Evolutionary conservation across 1,140 invertebrate genomes (phyloP).

Genomic region (Aphidius ervi): DNA sequence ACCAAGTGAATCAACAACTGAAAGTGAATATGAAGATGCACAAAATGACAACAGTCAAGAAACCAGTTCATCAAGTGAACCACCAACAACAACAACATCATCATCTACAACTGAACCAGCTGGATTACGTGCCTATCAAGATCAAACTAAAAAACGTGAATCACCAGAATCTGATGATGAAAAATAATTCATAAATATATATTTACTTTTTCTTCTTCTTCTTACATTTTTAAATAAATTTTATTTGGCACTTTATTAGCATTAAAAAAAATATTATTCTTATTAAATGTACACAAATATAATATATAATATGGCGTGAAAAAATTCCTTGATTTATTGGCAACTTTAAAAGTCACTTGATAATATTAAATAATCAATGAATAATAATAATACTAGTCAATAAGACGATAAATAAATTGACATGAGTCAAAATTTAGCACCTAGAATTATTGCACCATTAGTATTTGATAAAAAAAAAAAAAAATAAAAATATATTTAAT

Average conservation of each 20-base stretch:
- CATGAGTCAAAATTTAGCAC: too few species aligned
- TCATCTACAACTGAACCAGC: neutral
- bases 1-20: conserved; percentile 1
- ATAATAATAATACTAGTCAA: too few species aligned
- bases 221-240: conserved; percentile 22
- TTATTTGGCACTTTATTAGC: conserved; percentile 52
- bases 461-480: too few species aligned
- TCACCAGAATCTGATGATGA: neutral
- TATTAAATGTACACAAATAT: neutral
- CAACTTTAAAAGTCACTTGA: too few species aligned
- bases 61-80: too few species aligned
- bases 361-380: too few species aligned
- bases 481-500: too few species aligned
- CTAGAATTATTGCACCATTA: too few species aligned
- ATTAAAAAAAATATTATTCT: conserved; percentile 30
- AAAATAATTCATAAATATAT: conserved; percentile 8
- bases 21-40: neutral
- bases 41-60: conserved; percentile 1
- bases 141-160: conserved; percentile 3
- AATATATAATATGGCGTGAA: conserved; percentile 43
- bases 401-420: too few species aligned
- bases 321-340: conserved; percentile 28
- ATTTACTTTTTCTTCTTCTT: too few species aligned
- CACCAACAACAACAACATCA: too few species aligned
- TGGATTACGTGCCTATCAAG: neutral